These are phyloP conservation scores for Phylloscopus trochilus DNA, from an alignment of 2,113 vertebrate genomes.

Conservation along the genomic window DNA sequence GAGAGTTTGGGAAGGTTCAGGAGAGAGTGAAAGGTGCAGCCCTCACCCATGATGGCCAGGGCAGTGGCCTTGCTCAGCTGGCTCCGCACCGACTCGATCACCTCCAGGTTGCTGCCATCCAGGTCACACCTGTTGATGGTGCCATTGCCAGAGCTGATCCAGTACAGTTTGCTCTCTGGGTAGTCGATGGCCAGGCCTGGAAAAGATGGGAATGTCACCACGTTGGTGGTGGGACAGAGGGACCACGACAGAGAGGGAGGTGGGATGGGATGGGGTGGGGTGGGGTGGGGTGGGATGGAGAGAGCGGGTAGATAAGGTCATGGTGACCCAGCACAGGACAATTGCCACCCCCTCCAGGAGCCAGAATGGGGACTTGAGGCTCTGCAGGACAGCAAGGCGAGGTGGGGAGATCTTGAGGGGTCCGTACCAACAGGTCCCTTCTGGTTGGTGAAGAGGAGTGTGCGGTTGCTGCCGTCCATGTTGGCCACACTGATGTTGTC, in stretches of 20 bases:
- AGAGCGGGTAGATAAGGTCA: fast-evolving
- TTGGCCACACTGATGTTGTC: conserved; percentile 94
- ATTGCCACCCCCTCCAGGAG: fast-evolving
- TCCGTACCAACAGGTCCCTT: conserved; percentile 89
- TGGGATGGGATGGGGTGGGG: not conserved
- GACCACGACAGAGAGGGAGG: fast-evolving
- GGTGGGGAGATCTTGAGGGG: fast-evolving
- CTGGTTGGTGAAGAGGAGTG: conserved; percentile 85
- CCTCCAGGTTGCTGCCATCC: conserved; percentile 82
- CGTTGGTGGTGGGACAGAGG: fast-evolving
- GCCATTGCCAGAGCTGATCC: conserved; percentile 92
- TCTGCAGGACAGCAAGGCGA: not conserved
- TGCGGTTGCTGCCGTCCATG: conserved; percentile 89
- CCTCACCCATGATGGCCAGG: conserved; percentile 93
- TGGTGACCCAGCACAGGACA: not conserved
- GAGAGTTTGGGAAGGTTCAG: not conserved
- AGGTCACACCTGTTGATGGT: conserved; percentile 88
- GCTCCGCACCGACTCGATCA: conserved; percentile 76
- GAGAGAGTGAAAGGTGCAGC: not conserved
- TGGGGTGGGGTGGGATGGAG: not conserved
- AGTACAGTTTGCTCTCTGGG: conserved; percentile 86
- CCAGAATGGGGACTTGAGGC: not conserved
- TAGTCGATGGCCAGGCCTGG: conserved; percentile 92
- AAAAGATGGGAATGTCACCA: not conserved
- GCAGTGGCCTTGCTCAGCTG: conserved; percentile 91